Evolutionary conservation across 2,113 vertebrate genomes (phyloP).

Genomic region (Cinclus cinclus): DNA sequence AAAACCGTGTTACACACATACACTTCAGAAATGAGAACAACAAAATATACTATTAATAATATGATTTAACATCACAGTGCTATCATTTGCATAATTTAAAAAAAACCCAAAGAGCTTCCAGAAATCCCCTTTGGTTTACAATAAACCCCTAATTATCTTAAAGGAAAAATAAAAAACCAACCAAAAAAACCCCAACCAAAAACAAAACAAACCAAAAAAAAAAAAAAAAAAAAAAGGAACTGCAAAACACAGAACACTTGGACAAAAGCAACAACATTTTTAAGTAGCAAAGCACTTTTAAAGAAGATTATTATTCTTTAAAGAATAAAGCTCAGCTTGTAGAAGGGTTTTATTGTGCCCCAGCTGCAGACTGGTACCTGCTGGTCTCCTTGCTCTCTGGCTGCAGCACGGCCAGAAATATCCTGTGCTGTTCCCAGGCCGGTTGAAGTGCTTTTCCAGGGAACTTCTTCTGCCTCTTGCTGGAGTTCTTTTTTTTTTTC

Average conservation of each 20-base stretch:
- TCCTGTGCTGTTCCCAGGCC: background rate
- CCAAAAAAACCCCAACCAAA: background rate
- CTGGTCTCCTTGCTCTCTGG: constrained; percentile 2
- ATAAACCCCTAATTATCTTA: background rate
- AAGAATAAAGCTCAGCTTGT: background rate
- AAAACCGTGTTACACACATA: background rate
- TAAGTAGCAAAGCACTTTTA: constrained; percentile 28
- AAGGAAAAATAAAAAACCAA: background rate
- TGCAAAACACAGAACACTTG: constrained; percentile 38
- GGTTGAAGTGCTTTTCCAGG: background rate
- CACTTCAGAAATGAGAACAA: background rate
- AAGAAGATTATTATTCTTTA: constrained; percentile 20
- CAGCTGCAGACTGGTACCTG: constrained; percentile 52
- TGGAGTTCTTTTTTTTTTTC: background rate
- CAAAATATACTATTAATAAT: constrained; percentile 30
- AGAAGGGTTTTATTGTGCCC: constrained; percentile 20
- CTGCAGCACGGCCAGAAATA: background rate
- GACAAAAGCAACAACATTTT: background rate
- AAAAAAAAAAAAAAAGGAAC: background rate
- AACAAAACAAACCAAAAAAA: no score
- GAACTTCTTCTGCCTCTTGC: background rate
- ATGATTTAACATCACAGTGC: background rate
- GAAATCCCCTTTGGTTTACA: constrained; percentile 29
- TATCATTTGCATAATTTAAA: constrained; percentile 29
- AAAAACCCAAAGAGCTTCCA: constrained; percentile 4